A percentile compares a stretch with the other conserved stretches of the same genome.
These are phyloP conservation scores for Neomonachus schauinslandi DNA, from an alignment of 2,113 vertebrate genomes.

Conservation along the genomic window DNA sequence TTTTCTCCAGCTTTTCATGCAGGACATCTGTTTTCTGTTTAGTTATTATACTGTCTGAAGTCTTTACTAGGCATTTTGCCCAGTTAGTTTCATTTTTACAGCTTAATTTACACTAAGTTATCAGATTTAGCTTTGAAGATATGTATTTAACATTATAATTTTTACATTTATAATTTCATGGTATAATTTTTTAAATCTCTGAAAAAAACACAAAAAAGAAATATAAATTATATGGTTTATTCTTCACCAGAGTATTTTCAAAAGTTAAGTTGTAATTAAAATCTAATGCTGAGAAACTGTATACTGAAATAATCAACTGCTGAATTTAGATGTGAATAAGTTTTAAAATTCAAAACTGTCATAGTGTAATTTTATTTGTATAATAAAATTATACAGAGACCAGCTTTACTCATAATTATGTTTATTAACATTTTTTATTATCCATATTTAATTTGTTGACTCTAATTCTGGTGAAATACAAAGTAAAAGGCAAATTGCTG, in stretches of 20 bases:
- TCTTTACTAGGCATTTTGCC: neutral
- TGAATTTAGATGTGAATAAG: neutral
- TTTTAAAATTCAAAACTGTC: neutral
- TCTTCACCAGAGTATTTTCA: neutral
- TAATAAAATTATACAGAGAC: neutral
- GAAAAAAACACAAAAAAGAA: neutral
- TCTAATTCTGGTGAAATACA: neutral
- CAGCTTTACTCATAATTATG: neutral
- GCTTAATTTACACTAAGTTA: neutral
- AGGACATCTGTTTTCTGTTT: neutral
- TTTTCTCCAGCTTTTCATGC: neutral
- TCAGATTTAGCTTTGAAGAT: neutral
- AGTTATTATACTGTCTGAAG: neutral
- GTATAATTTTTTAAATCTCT: neutral
- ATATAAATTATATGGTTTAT: neutral
- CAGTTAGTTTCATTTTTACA: neutral
- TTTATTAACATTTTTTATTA: neutral
- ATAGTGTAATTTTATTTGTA: neutral
- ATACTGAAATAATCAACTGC: neutral
- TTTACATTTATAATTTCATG: neutral
- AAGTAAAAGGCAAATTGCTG: neutral
- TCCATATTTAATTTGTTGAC: neutral
- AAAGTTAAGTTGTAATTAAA: neutral
- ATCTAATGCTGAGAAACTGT: neutral
- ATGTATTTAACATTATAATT: neutral